These are phyloP conservation scores for Aphaenogaster floridana DNA, from an alignment of 1,140 invertebrate species.

Conservation along the genomic window DNA sequence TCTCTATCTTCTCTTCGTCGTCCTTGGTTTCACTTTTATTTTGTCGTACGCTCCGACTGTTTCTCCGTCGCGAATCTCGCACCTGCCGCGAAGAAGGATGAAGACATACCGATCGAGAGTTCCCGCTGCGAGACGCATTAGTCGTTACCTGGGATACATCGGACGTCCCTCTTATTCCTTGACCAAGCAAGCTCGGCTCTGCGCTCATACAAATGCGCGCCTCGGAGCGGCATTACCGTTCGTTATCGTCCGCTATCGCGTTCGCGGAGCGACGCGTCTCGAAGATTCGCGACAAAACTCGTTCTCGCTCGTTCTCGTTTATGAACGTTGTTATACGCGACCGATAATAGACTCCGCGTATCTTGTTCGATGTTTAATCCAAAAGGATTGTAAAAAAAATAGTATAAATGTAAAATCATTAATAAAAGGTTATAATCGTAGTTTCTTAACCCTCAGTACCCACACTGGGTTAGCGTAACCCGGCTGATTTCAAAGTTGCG, in stretches of 20 bases:
- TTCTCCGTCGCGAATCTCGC: slow-evolving; percentile 62
- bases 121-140: slow-evolving; percentile 78
- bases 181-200: neutral
- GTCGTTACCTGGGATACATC: slow-evolving; percentile 59
- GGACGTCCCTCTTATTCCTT: neutral
- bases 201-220: slow-evolving; percentile 60
- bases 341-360: slow-evolving; percentile 15
- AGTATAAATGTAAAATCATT: neutral
- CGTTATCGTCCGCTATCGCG: slow-evolving; percentile 68
- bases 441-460: neutral
- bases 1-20: neutral
- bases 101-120: slow-evolving; percentile 76
- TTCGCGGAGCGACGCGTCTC: slow-evolving; percentile 19
- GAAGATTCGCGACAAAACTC: slow-evolving; percentile 46
- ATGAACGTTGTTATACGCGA: slow-evolving; percentile 27
- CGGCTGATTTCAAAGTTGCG: too few species aligned
- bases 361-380: neutral
- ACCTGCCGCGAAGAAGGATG: slow-evolving; percentile 73
- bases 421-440: neutral
- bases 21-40: slow-evolving; percentile 42
- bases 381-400: neutral
- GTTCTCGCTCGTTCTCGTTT: neutral
- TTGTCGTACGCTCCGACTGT: slow-evolving; percentile 10
- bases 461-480: too few species aligned
- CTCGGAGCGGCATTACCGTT: slow-evolving; percentile 66